Percentiles rank a stretch among this genome's conserved stretches.
Conservation (phyloP, 2,113 vertebrate species). For the Athene noctua region DNA sequence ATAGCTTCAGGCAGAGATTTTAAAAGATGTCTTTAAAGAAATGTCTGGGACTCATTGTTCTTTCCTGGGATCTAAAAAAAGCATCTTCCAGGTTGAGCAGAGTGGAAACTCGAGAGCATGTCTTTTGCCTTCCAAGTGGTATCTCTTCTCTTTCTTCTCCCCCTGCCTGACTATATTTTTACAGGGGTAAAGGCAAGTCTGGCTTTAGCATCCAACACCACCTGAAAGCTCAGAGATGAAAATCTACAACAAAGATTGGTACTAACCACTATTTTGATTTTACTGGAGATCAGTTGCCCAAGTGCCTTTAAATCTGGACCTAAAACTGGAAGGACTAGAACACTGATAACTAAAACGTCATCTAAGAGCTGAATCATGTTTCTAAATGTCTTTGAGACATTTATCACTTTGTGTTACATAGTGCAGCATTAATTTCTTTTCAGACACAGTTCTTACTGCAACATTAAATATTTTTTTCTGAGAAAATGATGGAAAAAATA, state of each 20-base stretch:
- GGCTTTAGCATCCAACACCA: background rate
- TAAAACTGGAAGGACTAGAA: background rate
- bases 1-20: background rate
- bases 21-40: background rate
- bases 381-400: background rate
- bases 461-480: background rate
- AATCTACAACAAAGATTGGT: background rate
- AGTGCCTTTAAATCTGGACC: background rate
- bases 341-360: background rate
- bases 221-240: background rate
- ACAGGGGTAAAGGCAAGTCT: background rate
- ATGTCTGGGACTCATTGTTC: background rate
- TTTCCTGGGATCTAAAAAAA: background rate
- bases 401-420: background rate
- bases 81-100: background rate
- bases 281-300: background rate
- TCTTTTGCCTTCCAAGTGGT: background rate
- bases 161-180: background rate
- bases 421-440: background rate
- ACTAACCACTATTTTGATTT: background rate
- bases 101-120: background rate
- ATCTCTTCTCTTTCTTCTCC: background rate
- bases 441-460: background rate
- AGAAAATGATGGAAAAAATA: background rate
- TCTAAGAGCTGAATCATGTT: background rate